Evolutionary conservation across 2,113 vertebrate species (phyloP).

Genomic region (Neolamprologus tretocephalus): DNA sequence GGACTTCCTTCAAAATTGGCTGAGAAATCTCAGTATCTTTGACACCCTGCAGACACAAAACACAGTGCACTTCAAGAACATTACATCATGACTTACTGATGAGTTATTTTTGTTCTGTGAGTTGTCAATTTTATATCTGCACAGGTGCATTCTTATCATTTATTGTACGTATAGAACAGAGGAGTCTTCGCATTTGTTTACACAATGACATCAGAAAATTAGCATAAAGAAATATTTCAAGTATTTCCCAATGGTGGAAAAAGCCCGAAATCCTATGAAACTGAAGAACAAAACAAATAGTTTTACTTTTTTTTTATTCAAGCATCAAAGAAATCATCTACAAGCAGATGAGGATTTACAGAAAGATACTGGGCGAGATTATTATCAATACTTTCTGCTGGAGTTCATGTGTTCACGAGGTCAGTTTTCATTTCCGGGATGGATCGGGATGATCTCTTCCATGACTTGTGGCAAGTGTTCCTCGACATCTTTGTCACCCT

Average conservation of each 20-base stretch:
- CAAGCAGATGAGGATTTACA: not conserved
- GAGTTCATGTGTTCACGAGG: not conserved
- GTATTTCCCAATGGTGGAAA: not conserved
- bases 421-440: not conserved
- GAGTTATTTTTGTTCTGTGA: not conserved
- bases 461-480: not conserved
- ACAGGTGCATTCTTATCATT: not conserved
- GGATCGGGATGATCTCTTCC: not conserved
- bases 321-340: not conserved
- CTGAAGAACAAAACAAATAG: not conserved
- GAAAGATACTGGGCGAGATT: accelerated
- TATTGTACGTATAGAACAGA: accelerated
- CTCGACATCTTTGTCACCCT: not conserved
- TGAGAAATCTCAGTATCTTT: not conserved
- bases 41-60: slow-evolving; percentile 6
- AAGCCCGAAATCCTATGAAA: not conserved
- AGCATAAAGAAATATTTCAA: not conserved
- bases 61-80: not conserved
- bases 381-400: not conserved
- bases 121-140: not conserved
- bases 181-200: accelerated
- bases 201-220: not conserved
- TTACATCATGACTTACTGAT: not conserved
- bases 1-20: slow-evolving; percentile 1
- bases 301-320: not conserved